Evolutionary conservation across 2,888 invertebrate genomes (phyloP), one percentile per base, ranked within the genome.

Genomic region (Drosophila borealis): DNA sequence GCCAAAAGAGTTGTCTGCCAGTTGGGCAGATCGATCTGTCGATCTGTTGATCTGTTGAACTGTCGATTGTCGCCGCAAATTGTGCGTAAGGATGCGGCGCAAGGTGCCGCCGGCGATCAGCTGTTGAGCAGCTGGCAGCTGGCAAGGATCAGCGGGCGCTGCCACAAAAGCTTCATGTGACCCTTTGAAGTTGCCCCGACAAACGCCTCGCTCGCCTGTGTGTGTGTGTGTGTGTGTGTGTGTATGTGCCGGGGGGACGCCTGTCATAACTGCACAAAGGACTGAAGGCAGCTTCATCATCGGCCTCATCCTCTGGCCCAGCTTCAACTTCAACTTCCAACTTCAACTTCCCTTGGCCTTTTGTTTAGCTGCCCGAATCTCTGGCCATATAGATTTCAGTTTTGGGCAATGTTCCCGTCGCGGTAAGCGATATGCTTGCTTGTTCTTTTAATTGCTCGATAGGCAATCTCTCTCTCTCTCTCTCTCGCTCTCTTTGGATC

Each of bases 401-500:
- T 56, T 53, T 44, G 42, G 42, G 42, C 42, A 46, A n/a, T 48
- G 55, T 48, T 54, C 36, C 21, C 63, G 57, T 57, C 48, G 41
- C 63, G 85, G 89, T 89, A 89, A 89, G 72, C 90, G 86, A 89
- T 90, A 86, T 73, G 79, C 44, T 66, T 74, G 84, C 90, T 90
- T 88, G 88, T 88, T 87, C 88, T 90, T 90, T 88, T 88, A 89
- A 89, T 90, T 90, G 89, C 85, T 86, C 68, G 89, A 88, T 88
- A 84, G 89, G 89, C 80, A 88, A 84, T 84, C 89, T 29, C 29
- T 29, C 8, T 0, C 29, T 8, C 8, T 29, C 25, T 25, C 8
- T 8, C 29, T 29, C 29, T 29, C 29, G 6, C 25, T 25, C 25
- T 1, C 25, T 25, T 5, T 2, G 8, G 74, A 66, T 64, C 57